phyloP scores from a whole-genome alignment of 1,140 invertebrate species.

The Epicauta chinensis region DNA sequence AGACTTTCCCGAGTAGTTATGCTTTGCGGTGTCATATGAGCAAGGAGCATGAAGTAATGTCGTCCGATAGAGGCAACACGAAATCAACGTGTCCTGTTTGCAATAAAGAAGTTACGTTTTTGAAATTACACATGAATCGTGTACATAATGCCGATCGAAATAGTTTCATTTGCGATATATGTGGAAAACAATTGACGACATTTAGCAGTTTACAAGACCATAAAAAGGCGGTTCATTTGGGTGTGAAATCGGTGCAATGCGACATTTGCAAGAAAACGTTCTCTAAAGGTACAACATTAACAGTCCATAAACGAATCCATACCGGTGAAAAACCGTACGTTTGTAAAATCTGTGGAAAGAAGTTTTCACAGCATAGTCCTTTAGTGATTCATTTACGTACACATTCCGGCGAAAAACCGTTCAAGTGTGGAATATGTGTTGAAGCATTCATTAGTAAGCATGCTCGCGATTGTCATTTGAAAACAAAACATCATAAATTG shows the following conservation, averaged over 20 bases:
- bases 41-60: too few relatives aligned
- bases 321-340: conserved; percentile 60
- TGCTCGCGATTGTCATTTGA: conserved; percentile 54
- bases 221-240: too few relatives aligned
- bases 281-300: conserved; percentile 55
- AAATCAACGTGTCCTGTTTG: too few relatives aligned
- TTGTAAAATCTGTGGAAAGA: conserved; percentile 63
- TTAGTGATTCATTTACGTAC: conserved; percentile 49
- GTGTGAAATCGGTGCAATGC: conserved; percentile 66
- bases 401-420: conserved; percentile 71
- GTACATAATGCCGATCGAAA: too few relatives aligned
- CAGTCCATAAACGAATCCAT: conserved; percentile 58
- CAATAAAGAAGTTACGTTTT: too few relatives aligned
- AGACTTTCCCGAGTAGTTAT: too few relatives aligned
- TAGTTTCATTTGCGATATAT: too few relatives aligned
- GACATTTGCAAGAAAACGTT: conserved; percentile 59
- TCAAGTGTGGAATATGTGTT: conserved; percentile 61
- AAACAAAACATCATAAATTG: conserved; percentile 19
- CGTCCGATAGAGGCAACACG: too few relatives aligned
- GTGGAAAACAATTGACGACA: too few relatives aligned
- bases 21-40: too few relatives aligned
- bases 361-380: conserved; percentile 69
- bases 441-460: conserved; percentile 59
- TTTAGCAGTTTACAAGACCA: too few relatives aligned
- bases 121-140: too few relatives aligned